Base-by-base conservation (phyloP, 2,888 invertebrate genomes). In the Celastrina argiolus region DNA sequence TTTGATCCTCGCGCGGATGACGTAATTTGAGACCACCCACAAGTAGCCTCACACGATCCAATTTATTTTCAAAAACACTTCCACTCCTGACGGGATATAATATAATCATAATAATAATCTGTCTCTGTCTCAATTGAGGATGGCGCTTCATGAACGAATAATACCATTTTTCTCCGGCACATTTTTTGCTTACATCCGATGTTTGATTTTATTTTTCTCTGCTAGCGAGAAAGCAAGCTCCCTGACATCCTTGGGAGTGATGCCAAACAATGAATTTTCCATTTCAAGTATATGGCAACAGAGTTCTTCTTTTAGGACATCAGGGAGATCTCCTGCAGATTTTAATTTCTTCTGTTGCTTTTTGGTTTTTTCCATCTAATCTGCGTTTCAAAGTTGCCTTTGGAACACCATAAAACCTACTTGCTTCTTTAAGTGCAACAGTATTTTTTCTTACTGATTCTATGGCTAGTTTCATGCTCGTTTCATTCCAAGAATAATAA, bases 141-240 rank as follows among this genome's bases (percentile, higher is more conserved):
- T 66, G 63, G 45, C 63, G 63, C 51, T 63, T 66, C 63, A n/a
- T 51, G 26, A 66, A 66, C 26, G 28, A 31, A 31, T 45, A 63
- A 39, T 63, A 66, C 63, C 66, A 66, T 45, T 66, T 66, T 63
- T 66, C 63, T 7, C 66, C 56, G 34, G 56, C 65, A 31, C 18
- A 14, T 65, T 65, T 16, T 34, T 56, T 65, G 31, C 16, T 36
- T 65, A 36, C 63, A 64, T 66, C 64, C 64, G 58, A 28, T 42
- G 56, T 59, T 64, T 67, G 45, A 42, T 42, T 41, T 41, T 22
- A 22, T 56, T 56, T 56, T 56, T 56, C n/a, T 36, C 45, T 14
- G 45, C 45, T 14, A 45, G n/a, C n/a, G 12, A n/a, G 16, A 45
- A 45, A n/a, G 16, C 45, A 56, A 56, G 56, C 22, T 56, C 56